A percentile compares a stretch with the other conserved stretches of the same genome.
phyloP scores from a whole-genome alignment of 2,888 invertebrate genomes.

The Sarcophaga subvicina region DNA sequence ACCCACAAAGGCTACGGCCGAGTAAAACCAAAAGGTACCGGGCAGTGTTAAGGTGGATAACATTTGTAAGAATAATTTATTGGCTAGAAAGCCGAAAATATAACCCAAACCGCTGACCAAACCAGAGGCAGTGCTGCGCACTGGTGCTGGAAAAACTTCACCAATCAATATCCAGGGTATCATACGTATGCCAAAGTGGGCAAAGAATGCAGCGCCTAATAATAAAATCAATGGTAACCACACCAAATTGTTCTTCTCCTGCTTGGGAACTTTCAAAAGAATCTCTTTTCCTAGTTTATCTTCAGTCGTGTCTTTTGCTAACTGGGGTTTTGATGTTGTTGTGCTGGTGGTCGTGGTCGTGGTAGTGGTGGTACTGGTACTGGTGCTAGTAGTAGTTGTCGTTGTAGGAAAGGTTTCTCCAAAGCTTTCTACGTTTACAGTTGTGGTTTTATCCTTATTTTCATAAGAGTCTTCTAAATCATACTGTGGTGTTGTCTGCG shows the following conservation, averaged over 20 bases:
- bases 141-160: slow-evolving; percentile 88
- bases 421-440: neutral
- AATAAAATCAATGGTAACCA: slow-evolving; percentile 88
- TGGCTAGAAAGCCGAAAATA: slow-evolving; percentile 88
- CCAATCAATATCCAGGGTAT: slow-evolving; percentile 92
- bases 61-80: slow-evolving; percentile 88
- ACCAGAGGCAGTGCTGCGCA: slow-evolving; percentile 88
- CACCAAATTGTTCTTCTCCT: slow-evolving; percentile 82
- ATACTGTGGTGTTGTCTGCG: slow-evolving; percentile 64
- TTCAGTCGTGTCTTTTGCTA: neutral
- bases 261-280: slow-evolving; percentile 78
- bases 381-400: neutral
- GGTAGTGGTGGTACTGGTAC: slow-evolving; percentile 43
- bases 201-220: slow-evolving; percentile 86
- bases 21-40: slow-evolving; percentile 89
- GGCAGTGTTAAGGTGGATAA: slow-evolving; percentile 85
- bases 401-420: neutral
- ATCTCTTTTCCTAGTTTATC: slow-evolving; percentile 71
- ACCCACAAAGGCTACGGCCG: slow-evolving; percentile 85
- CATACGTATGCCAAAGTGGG: slow-evolving; percentile 86
- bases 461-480: slow-evolving; percentile 68
- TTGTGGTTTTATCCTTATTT: slow-evolving; percentile 43
- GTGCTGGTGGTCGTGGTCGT: neutral
- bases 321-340: neutral
- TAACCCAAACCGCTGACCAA: slow-evolving; percentile 89